Base-by-base conservation (phyloP, 2,888 invertebrate genomes). In the Allophyes oxyacanthae region DNA sequence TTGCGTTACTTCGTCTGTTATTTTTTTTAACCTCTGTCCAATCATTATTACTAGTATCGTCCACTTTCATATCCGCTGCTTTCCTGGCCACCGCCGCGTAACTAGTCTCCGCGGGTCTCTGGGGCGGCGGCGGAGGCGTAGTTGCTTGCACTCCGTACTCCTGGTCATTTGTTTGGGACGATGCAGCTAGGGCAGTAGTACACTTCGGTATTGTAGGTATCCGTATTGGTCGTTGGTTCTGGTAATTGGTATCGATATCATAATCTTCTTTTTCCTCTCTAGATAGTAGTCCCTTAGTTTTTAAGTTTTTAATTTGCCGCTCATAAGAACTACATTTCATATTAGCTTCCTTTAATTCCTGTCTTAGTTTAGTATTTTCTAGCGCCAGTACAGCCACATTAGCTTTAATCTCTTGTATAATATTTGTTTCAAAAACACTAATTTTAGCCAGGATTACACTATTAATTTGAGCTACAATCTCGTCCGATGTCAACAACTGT, bases 11-110 rank as follows among this genome's bases (percentile, higher is more conserved):
- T 9, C 40, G 13, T 8, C 26, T 54, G n/a, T 44, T 44, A 34
- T 34, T 15, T n/a, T n/a, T 26, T 25, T 8, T 48, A 38, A 55
- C 37, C 9, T 48, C 43, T 4, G 9, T 43, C 55, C 48, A 55
- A 10, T 8, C 42, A 32, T 43, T 37, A n/a, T n/a, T 11, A 8
- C n/a, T 15, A 20, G 0, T 6, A 7, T 37, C 37, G 15, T n/a
- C 30, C 15, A 13, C 30, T 20, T 11, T 14, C 1, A 13, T 38
- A n/a, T 11, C 26, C 55, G 37, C 43, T 15, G 55, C 0, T 33
- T 55, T 55, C 14, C 33, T 55, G 43, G 55, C 42, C 49, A 33
- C 49, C 20, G 55, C 43, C 2, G 55, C 49, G 32, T 49, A 55
- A 30, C 42, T 25, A 25, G 25, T 25, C 25, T 25, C 25, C 6